phyloP scores from a whole-genome alignment of 2,797 vertebrate species.

The Amazona finschi region DNA sequence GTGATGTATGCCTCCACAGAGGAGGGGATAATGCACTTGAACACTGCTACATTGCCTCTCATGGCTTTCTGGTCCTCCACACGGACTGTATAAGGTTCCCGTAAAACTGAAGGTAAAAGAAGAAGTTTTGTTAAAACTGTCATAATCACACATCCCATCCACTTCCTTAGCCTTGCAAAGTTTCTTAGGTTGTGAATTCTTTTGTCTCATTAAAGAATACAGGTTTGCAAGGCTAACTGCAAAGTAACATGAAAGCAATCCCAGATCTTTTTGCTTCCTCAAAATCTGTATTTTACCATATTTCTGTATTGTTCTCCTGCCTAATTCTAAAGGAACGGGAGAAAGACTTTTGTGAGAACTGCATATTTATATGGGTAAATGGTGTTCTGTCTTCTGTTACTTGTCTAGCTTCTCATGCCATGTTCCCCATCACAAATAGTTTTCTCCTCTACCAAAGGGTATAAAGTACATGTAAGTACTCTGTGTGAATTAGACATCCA shows the following conservation, averaged over 20 bases:
- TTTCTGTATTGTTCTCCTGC: background rate
- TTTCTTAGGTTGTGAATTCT: background rate
- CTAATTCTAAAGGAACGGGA: background rate
- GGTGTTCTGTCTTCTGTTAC: background rate
- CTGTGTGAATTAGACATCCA: background rate
- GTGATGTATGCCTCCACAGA: slow-evolving; percentile 96
- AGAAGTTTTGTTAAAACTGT: fast-evolving
- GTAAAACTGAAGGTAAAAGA: slow-evolving; percentile 82
- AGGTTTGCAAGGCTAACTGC: background rate
- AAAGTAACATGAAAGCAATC: background rate
- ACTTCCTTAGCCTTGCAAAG: fast-evolving
- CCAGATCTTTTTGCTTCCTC: background rate
- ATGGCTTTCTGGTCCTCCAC: slow-evolving; percentile 99
- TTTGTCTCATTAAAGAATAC: background rate
- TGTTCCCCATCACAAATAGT: background rate
- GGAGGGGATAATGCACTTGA: slow-evolving; percentile 99
- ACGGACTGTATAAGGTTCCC: slow-evolving; percentile 98
- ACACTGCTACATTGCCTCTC: slow-evolving; percentile 98
- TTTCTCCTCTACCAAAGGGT: background rate
- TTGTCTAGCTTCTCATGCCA: background rate
- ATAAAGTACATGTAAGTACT: background rate
- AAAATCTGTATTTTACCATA: background rate
- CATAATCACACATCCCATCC: background rate
- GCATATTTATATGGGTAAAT: background rate
- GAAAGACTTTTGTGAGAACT: background rate